Conservation (phyloP, 2,797 vertebrate species). For the Mallotus villosus region DNA sequence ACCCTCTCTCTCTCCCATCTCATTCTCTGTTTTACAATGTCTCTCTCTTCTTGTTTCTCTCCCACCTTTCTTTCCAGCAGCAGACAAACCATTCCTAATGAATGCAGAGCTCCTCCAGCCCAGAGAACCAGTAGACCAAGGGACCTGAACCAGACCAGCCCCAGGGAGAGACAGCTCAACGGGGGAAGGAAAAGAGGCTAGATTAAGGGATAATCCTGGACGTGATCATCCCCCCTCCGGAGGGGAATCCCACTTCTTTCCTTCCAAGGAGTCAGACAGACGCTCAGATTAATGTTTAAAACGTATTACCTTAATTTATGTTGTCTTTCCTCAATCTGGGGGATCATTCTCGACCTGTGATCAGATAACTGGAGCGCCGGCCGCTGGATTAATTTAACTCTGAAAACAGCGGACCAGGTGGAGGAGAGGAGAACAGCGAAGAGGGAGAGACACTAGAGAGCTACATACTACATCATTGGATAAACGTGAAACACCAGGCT, state of each 20-base stretch:
- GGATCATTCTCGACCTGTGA: conserved; percentile 8
- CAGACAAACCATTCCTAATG: not conserved
- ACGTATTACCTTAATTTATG: conserved; percentile 40
- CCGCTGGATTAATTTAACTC: conserved; percentile 30
- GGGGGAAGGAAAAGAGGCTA: conserved; percentile 43
- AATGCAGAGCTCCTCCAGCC: not conserved
- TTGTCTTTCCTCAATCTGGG: conserved; percentile 20
- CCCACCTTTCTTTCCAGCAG: conserved; percentile 4
- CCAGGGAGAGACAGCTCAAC: conserved; percentile 18
- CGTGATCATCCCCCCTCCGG: conserved; percentile 50
- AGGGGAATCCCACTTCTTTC: conserved; percentile 28
- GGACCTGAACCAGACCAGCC: conserved; percentile 19
- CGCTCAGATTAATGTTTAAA: conserved; percentile 56
- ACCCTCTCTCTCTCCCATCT: not conserved
- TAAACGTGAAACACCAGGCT: conserved; percentile 33
- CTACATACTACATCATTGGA: conserved; percentile 31
- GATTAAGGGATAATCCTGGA: conserved; percentile 73
- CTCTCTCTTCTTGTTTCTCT: conserved; percentile 15
- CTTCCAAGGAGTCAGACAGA: conserved; percentile 33
- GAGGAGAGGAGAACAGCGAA: conserved; percentile 17
- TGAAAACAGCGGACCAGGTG: conserved; percentile 38
- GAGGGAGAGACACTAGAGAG: conserved; percentile 12
- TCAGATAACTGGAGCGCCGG: conserved; percentile 23
- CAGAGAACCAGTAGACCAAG: conserved; percentile 25
- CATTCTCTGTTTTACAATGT: conserved; percentile 19